Evolutionary conservation across 2,888 invertebrate species (phyloP), one percentile per base, ranked within the genome.

Genomic region (Graphium colonna): DNA sequence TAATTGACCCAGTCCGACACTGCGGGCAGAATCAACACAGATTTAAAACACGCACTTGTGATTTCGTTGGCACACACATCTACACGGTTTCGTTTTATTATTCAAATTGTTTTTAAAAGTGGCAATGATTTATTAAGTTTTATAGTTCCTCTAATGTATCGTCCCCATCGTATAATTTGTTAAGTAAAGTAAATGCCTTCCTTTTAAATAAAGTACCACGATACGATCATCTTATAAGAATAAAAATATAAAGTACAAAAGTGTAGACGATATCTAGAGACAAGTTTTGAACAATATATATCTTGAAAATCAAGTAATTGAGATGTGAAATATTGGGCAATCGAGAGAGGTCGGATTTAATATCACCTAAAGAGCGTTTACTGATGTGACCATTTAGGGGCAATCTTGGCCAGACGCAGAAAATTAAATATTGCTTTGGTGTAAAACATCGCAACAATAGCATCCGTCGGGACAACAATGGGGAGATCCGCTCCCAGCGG

Each of bases 391-490:
- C 31, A 31, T 9, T 9, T 31, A 7, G 31, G 31, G 10, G 9
- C 8, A 31, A 31, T 9, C 5, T 31, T 31, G 8, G 31, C 10
- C 10, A 31, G 10, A 31, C 58, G 68, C 76, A 5, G 5, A 5
- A 2, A 79, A 83, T 83, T 79, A 81, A 74, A 80, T 79, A 75
- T 78, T 73, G 82, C 73, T 83, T 82, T 77, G 77, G 65, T 76
- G 71, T 64, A 67, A 75, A 77, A 75, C 66, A 69, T 71, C 70
- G 67, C 68, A 77, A 84, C 78, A 82, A 81, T 80, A 73, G 68
- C 67, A 43, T 43, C 43, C 7, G 69, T 69, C 70, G 70, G 70
- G 67, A 67, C 66, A 65, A 73, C 73, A 82, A 84, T 82, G 83
- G 83, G 82, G 71, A 76, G 65, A 60, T 73, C 70, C 70, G 62